Conservation (phyloP, 2,888 invertebrate species). For the Tholera decimalis region DNA sequence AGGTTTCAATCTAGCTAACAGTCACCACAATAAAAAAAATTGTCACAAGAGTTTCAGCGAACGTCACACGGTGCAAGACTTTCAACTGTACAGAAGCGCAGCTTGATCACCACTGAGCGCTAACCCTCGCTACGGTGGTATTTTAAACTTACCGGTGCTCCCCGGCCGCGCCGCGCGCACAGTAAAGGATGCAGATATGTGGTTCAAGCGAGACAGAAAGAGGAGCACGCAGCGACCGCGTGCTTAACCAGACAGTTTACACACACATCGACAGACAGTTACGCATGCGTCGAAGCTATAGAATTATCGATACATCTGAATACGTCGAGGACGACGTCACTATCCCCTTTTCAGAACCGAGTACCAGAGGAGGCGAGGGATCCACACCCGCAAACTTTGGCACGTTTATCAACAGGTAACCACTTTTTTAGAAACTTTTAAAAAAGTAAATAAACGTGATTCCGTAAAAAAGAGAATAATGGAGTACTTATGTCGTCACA, state of each 20-base stretch:
- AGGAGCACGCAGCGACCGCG: conserved; percentile 85
- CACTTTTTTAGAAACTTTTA: conserved; percentile 23
- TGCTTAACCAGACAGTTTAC: conserved; percentile 82
- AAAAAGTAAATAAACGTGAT: background rate
- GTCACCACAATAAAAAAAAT: conserved; percentile 79
- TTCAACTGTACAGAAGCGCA: conserved; percentile 77
- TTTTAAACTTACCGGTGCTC: conserved; percentile 87
- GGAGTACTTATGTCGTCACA: background rate
- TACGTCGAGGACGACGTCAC: conserved; percentile 84
- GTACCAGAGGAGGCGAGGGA: conserved; percentile 71
- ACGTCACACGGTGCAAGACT: conserved; percentile 71
- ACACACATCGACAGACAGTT: conserved; percentile 79
- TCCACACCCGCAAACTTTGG: conserved; percentile 46
- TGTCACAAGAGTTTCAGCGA: conserved; percentile 77
- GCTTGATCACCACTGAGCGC: conserved; percentile 87
- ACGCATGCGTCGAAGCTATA: conserved; percentile 86
- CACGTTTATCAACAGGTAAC: conserved; percentile 41
- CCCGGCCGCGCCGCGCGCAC: conserved; percentile 73
- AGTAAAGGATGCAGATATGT: conserved; percentile 76
- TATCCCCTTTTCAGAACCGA: conserved; percentile 82
- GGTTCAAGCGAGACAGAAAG: conserved; percentile 76
- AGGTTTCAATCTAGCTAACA: conserved; percentile 64
- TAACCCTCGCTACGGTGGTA: conserved; percentile 80
- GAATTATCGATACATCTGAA: conserved; percentile 81
- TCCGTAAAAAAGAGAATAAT: conserved; percentile 1